Evolutionary conservation across 1,140 invertebrate genomes (phyloP), one percentile per base, ranked within the genome.

Genomic region (Lucilia cuprina): DNA sequence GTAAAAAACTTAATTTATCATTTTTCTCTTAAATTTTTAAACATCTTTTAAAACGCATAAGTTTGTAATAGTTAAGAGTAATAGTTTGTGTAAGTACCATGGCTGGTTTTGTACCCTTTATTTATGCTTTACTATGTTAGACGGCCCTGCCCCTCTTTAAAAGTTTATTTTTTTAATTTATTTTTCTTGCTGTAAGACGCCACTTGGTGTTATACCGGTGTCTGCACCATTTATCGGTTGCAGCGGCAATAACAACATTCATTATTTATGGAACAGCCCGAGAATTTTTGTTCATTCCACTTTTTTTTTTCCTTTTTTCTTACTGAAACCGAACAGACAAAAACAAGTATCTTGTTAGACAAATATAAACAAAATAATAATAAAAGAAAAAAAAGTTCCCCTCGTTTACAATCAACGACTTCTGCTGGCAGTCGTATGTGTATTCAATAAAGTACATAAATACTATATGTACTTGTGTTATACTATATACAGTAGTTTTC

Each of bases 131-230:
- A 70, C n/a, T 70, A 14, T 60, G n/a, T 60, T 17, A n/a, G 55
- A 14, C n/a, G 13, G 55, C 41, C 17, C 50, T 12, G 50, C 50
- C 50, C 17, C 50, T 55, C 41, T 70, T 70, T 70, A 70, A 2
- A 9, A 70, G 8, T 9, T 21, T 21, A 25, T 41, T 30, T 3
- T 30, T 30, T 30, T 30, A 1, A 30, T 30, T 30, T 30, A 7
- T 70, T 70, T 19, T 70, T 21, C n/a, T 70, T 25, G n/a, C 21
- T 70, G 65, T 70, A 70, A 70, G 65, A 70, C 65, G 65, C 65
- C 65, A n/a, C 17, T 70, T 70, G 65, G 65, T 21, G 21, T 70
- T 70, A 70, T 70, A 70, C 65, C 65, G 65, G 65, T 70, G 65
- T 70, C 65, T 70, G 65, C 65, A 17, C 50, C 50, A 55, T 55